Percentiles rank a stretch among this genome's conserved stretches.
Evolutionary conservation across 2,797 vertebrate species (phyloP).

Genomic region (Ataeniobius toweri): DNA sequence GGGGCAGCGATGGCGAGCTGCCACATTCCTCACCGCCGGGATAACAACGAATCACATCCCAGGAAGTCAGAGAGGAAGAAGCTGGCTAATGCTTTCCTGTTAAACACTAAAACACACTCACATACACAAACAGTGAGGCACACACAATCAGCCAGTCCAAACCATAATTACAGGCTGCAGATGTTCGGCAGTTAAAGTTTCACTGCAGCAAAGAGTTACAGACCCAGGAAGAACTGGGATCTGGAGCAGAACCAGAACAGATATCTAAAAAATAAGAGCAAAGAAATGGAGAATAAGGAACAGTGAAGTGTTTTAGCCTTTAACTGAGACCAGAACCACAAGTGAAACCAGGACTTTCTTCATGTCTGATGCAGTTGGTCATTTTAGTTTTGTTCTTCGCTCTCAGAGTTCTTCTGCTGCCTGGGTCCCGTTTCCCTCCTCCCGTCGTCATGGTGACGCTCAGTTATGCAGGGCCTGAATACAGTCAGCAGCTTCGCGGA

Average conservation of each 20-base stretch:
- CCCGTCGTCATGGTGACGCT: slow-evolving; percentile 64
- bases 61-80: slow-evolving; percentile 62
- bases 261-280: not conserved
- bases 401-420: slow-evolving; percentile 14
- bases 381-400: slow-evolving; percentile 9
- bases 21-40: slow-evolving; percentile 40
- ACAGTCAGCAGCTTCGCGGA: slow-evolving; percentile 63
- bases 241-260: not conserved
- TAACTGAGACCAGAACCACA: not conserved
- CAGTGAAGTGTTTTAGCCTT: not conserved
- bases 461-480: slow-evolving; percentile 68
- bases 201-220: slow-evolving; percentile 33
- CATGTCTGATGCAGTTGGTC: not conserved
- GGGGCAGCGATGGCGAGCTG: slow-evolving; percentile 33
- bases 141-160: slow-evolving; percentile 32
- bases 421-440: slow-evolving; percentile 45
- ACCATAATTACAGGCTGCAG: slow-evolving; percentile 62
- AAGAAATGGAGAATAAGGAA: not conserved
- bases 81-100: slow-evolving; percentile 57
- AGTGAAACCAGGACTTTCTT: not conserved
- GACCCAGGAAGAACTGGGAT: not conserved
- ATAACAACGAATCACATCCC: slow-evolving; percentile 50
- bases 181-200: slow-evolving; percentile 49
- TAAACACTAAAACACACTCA: slow-evolving; percentile 24
- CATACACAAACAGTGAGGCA: slow-evolving; percentile 15